These are phyloP conservation scores for Proteles cristata DNA, from an alignment of 2,113 vertebrate genomes.

Conservation along the genomic window DNA sequence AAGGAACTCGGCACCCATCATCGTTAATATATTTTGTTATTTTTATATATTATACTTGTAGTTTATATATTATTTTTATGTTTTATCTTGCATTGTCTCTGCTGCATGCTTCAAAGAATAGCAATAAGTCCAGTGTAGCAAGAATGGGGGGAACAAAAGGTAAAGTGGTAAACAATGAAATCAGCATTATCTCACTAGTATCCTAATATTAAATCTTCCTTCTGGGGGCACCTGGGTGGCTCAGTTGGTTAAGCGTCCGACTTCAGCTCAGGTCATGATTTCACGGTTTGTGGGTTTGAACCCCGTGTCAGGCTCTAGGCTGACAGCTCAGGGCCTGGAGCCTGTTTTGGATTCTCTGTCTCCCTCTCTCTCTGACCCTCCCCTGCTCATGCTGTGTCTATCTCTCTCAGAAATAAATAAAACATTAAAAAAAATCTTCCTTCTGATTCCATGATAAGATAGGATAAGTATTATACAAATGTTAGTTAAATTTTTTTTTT, in stretches of 20 bases:
- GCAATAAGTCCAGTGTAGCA: background rate
- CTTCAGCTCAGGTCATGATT: no score
- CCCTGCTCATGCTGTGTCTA: no score
- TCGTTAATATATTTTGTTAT: background rate
- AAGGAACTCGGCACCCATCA: background rate
- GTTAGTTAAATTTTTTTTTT: background rate
- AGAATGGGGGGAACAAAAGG: background rate
- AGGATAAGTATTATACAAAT: background rate
- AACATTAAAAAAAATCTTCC: background rate
- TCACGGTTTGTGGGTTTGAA: no score
- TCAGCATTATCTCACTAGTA: background rate
- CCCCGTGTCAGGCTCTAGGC: no score
- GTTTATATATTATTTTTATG: background rate
- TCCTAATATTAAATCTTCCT: background rate
- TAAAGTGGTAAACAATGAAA: background rate
- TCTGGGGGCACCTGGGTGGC: background rate
- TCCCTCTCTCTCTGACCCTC: no score
- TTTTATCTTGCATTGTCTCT: background rate
- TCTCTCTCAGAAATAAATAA: no score
- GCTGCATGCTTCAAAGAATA: background rate
- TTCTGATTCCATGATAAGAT: constrained; percentile 14
- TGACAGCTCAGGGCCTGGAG: no score
- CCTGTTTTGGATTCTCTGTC: no score
- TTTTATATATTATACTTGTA: background rate
- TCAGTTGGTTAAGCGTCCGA: no score